Conservation (phyloP, 2,113 vertebrate species). For the Tympanuchus pallidicinctus region DNA sequence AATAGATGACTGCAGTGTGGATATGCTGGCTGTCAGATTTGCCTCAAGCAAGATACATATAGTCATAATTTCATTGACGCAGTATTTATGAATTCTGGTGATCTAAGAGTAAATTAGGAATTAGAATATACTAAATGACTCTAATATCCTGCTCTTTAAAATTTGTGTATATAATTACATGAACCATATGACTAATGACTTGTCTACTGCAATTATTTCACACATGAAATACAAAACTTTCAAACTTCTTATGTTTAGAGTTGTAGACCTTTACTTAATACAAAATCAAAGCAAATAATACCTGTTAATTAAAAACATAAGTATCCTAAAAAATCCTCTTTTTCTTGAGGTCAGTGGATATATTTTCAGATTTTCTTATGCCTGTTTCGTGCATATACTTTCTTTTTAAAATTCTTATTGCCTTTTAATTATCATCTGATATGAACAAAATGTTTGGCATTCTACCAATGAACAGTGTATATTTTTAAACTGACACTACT, state of each 20-base stretch:
- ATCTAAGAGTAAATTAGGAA: slow-evolving; percentile 41
- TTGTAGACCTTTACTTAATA: slow-evolving; percentile 8
- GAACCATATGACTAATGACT: slow-evolving; percentile 50
- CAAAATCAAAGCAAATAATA: neutral
- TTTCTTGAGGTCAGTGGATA: neutral
- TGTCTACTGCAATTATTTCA: slow-evolving; percentile 43
- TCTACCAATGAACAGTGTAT: neutral
- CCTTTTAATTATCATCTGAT: neutral
- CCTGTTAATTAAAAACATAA: neutral
- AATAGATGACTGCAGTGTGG: neutral
- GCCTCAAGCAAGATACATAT: neutral
- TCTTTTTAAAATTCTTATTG: neutral
- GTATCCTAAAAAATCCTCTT: neutral
- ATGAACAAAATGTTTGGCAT: neutral
- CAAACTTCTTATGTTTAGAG: neutral
- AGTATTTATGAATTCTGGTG: neutral
- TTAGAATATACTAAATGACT: slow-evolving; percentile 22
- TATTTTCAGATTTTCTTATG: neutral
- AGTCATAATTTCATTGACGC: slow-evolving; percentile 38
- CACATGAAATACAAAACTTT: slow-evolving; percentile 14
- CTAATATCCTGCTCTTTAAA: slow-evolving; percentile 17
- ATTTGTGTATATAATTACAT: slow-evolving; percentile 31
- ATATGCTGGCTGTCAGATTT: neutral
- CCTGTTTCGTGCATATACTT: neutral
- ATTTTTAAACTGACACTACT: neutral